These are phyloP conservation scores for Rafetus swinhoei DNA, from an alignment of 2,113 vertebrate species.

Conservation along the genomic window DNA sequence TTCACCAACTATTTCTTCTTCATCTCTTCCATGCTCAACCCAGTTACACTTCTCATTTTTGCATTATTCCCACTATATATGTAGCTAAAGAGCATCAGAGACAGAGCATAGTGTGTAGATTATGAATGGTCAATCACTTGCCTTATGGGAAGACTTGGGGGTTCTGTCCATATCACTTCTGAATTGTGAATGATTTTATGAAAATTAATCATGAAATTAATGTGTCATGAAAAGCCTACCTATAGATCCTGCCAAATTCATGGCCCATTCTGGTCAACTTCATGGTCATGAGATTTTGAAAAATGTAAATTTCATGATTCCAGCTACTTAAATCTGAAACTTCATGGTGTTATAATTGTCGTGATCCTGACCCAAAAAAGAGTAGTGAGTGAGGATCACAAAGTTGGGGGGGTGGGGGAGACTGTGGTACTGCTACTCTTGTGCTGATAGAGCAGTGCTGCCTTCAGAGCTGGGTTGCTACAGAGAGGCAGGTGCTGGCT, in stretches of 20 bases:
- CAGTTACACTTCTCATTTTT: background rate
- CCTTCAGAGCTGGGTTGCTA: too few species aligned
- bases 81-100: background rate
- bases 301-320: too few species aligned
- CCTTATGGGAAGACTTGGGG: background rate
- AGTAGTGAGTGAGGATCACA: too few species aligned
- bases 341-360: too few species aligned
- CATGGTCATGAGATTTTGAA: too few species aligned
- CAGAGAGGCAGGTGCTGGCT: too few species aligned
- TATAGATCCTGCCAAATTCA: background rate
- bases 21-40: background rate
- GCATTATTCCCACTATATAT: background rate
- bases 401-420: too few species aligned
- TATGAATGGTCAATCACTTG: background rate
- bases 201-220: background rate
- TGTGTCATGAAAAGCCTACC: background rate
- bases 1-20: background rate
- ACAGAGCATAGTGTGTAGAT: background rate
- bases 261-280: too few species aligned
- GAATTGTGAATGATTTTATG: background rate
- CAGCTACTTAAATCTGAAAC: too few species aligned
- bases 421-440: too few species aligned
- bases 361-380: too few species aligned
- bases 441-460: too few species aligned
- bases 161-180: background rate